Percentiles rank a stretch among this genome's conserved stretches.
These are phyloP conservation scores for Pimephales promelas DNA, from an alignment of 2,113 vertebrate genomes.

Conservation along the genomic window DNA sequence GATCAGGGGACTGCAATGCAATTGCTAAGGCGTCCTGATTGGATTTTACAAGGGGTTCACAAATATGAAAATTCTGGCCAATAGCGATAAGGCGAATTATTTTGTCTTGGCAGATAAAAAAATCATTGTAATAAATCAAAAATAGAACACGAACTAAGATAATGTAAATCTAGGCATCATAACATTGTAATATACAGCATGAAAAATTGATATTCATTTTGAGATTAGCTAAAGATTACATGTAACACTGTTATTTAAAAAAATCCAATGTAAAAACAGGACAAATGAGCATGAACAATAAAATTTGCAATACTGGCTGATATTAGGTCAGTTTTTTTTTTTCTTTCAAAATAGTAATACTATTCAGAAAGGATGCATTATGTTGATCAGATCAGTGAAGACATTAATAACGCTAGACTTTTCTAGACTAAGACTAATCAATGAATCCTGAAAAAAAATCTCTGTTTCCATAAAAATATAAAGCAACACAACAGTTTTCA, in stretches of 20 bases:
- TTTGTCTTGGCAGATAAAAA: not conserved
- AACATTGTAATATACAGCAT: not conserved
- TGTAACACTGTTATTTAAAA: not conserved
- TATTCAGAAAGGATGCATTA: too few species aligned
- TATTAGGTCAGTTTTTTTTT: not conserved
- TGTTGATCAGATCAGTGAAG: too few species aligned
- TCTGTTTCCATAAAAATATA: too few species aligned
- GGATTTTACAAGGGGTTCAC: not conserved
- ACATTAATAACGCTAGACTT: too few species aligned
- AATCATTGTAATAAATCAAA: not conserved
- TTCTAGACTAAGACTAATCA: too few species aligned
- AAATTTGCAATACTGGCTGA: not conserved
- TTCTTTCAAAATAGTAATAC: not conserved
- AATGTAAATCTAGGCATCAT: not conserved
- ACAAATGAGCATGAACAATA: not conserved
- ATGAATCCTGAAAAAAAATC: too few species aligned
- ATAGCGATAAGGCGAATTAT: not conserved
- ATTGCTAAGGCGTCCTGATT: not conserved
- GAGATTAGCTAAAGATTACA: not conserved
- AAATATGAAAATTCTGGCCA: not conserved
- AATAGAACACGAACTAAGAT: not conserved
- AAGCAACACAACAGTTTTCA: too few species aligned
- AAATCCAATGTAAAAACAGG: not conserved
- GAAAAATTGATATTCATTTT: not conserved
- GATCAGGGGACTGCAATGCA: not conserved